These are phyloP conservation scores for Uropsilus gracilis DNA, from an alignment of 2,113 vertebrate species.

Conservation along the genomic window DNA sequence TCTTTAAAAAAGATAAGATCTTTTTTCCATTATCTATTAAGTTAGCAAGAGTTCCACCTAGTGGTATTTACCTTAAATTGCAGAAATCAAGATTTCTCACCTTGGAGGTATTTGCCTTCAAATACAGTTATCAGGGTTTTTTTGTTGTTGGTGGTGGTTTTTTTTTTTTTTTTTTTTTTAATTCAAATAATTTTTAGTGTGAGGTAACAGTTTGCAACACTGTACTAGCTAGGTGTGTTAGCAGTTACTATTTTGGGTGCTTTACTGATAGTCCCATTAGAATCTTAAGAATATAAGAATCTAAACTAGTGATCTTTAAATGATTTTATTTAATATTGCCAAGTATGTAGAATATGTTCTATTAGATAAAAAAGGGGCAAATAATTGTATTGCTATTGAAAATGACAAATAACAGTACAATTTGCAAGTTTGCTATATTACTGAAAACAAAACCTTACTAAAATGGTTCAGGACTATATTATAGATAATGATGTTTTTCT, in stretches of 20 bases:
- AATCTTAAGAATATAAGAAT: neutral
- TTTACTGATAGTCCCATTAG: neutral
- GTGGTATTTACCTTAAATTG: conserved; percentile 60
- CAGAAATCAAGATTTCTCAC: neutral
- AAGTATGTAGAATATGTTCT: neutral
- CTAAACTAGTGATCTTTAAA: conserved; percentile 34
- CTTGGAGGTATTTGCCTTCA: neutral
- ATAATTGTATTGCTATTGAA: conserved; percentile 28
- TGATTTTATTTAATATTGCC: neutral
- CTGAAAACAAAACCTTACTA: conserved; percentile 37
- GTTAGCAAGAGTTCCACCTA: conserved; percentile 39
- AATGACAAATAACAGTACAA: neutral
- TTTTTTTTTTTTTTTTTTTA: too few species aligned
- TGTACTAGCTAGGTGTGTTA: too few species aligned
- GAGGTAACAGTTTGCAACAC: too few species aligned
- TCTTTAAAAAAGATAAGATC: neutral
- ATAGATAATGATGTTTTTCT: conserved; percentile 30
- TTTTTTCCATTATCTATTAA: neutral
- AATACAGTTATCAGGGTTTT: neutral
- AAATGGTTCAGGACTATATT: neutral
- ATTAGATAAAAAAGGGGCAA: conserved; percentile 1
- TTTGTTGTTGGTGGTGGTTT: neutral
- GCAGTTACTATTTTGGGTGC: neutral
- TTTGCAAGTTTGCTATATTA: conserved; percentile 5
- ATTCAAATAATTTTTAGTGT: too few species aligned